phyloP scores from a whole-genome alignment of 2,888 invertebrate genomes.

The Branchellion lobata region DNA sequence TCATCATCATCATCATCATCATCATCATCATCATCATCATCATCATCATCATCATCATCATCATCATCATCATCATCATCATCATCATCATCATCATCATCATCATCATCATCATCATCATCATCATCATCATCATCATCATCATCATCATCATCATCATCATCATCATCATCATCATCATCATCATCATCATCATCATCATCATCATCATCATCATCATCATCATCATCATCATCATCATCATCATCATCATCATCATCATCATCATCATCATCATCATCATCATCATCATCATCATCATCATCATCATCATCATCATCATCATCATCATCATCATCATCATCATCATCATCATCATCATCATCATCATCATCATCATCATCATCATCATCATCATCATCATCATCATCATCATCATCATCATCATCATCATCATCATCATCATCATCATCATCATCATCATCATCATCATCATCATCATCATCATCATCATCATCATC shows the following conservation, averaged over 20 bases:
- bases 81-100: not conserved
- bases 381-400: no score
- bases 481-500: no score
- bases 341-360: constrained; percentile 35
- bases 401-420: no score
- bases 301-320: constrained; percentile 42
- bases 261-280: constrained; percentile 41
- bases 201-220: not conserved
- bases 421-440: no score
- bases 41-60: constrained; percentile 39
- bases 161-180: not conserved
- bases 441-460: no score
- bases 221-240: not conserved
- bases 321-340: constrained; percentile 40
- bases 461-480: no score
- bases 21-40: constrained; percentile 23
- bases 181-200: not conserved
- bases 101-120: not conserved
- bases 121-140: not conserved
- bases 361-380: constrained; percentile 17
- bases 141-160: not conserved
- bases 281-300: constrained; percentile 42
- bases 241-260: constrained; percentile 41
- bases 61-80: constrained; percentile 29
- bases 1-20: constrained; percentile 36